Evolutionary conservation across 2,797 vertebrate genomes (phyloP).

Genomic region (Hephaestus fuliginosus): DNA sequence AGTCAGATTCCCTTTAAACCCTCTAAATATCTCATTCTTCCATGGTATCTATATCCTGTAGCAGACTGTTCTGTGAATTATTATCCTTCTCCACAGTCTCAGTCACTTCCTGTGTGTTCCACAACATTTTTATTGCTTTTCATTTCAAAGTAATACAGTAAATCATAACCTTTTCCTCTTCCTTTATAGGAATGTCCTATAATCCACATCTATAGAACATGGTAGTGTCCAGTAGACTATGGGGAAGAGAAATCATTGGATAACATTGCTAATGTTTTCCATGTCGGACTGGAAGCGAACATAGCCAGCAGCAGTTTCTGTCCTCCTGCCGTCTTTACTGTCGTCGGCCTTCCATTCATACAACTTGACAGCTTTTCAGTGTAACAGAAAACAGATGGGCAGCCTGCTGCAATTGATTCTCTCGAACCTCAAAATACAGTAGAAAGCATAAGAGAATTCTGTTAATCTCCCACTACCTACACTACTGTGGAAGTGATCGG

Average conservation of each 20-base stretch:
- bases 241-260: neutral
- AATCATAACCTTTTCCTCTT: conserved; percentile 1
- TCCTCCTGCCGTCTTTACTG: conserved; percentile 49
- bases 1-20: neutral
- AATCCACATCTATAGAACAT: conserved; percentile 7
- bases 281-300: conserved; percentile 21
- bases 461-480: conserved; percentile 3
- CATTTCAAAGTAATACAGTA: neutral
- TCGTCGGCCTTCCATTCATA: conserved; percentile 32
- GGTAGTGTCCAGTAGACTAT: neutral
- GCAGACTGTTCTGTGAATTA: neutral
- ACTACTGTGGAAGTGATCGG: no score
- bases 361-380: conserved; percentile 18
- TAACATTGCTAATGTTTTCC: conserved; percentile 28
- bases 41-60: neutral
- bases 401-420: conserved; percentile 8
- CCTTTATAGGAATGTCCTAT: neutral
- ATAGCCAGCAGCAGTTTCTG: conserved; percentile 55
- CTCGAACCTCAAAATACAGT: conserved; percentile 5
- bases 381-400: conserved; percentile 70
- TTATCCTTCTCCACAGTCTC: conserved; percentile 6
- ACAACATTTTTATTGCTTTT: conserved; percentile 14
- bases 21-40: neutral
- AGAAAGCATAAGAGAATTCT: neutral
- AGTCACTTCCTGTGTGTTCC: conserved; percentile 30